Base-by-base conservation (phyloP, 2,797 vertebrate genomes). In the Chelmon rostratus region DNA sequence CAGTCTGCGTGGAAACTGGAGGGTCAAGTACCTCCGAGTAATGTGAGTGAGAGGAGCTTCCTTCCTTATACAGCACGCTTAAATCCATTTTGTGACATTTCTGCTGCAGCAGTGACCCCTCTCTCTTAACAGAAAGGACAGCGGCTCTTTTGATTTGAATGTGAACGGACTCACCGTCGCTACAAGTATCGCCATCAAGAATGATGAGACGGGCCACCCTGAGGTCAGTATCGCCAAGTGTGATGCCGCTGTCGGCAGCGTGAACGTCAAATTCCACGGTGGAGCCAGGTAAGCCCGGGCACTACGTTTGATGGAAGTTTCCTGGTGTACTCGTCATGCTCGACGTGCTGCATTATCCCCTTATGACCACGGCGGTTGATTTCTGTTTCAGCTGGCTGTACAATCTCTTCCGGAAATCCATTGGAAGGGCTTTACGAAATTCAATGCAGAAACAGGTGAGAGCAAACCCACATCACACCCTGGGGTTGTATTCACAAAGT, bases 371-470 rank as follows among this genome's bases (percentile, higher is more conserved):
- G 44, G 12, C 67, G 56, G 2, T 59, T 61, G 3, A 16, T 84
- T 53, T 85, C 23, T 72, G 1, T 89, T 86, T 21, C 83, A 96
- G 96, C 79, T 96, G 95, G 96, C 83, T 96, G 57, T 96, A 96
- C 90, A 96, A 95, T 85, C 93, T 96, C 70, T 96, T 96, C 77
- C 83, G 2, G 6, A 50, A 19, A 0, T 93, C 78, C 63, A 76
- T 95, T 54, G 78, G 93, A 8, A 92, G 93, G 73, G 89, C 82
- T 23, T 64, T 96, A 54, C 80, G 81, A 18, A 83, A 4, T 0
- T 19, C 79, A 4, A 21, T 96, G 47, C 61, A 95, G 66, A 89
- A 92, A 65, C 79, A 95, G 94, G 95, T 95, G 77, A 91, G 79
- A 10, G 13, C 12, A 11, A 44, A 25, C 13, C n/a, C 31, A 28